Base-by-base conservation (phyloP, 2,113 vertebrate genomes). In the Aramus guarauna region DNA sequence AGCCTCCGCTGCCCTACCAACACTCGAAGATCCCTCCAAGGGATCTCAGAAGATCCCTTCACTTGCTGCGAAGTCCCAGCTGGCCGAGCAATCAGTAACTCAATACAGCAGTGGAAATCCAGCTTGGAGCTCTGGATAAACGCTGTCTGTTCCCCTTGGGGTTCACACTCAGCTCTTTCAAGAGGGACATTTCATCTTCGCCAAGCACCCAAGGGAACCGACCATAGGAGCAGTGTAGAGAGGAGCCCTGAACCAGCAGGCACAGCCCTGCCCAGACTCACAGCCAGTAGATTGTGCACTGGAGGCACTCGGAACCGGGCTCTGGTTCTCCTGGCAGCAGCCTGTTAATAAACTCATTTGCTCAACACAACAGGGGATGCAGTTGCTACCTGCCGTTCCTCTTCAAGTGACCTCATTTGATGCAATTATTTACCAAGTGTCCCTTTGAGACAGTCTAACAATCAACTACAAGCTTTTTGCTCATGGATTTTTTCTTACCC, bases 351-450 rank as follows among this genome's bases (percentile, higher is more conserved):
- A 81, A 67, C 18, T 21, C 24, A 4, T 15, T 22, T 41, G 41
- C 72, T 59, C 55, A 55, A 12, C 74, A 82, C 96, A 56, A 8
- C 62, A 59, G n/a, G 11, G 6, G 24, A 85, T 68, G 69, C 60
- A 94, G 69, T 92, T 58, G 83, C 29, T 92, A 78, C 91, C 96
- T 96, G 92, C 86, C 67, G 26, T 56, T 45, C n/a, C 55, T 85
- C 69, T 11, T 9, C 12, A 37, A 27, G 43, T 36, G 60, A 59
- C 63, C 62, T 74, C 52, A 29, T 77, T 36, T 59, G 63, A 78
- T 30, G 58, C 52, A n/a, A 30, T 27, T 32, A 27, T 52, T 91
- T 52, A 59, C 32, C 43, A 72, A 74, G 60, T 7, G 36, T 67
- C 72, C 29, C 59, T 73, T 45, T 72, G 59, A 73, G 59, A 69